Evolutionary conservation across 2,797 vertebrate species (phyloP).

Genomic region (Poecilia picta): DNA sequence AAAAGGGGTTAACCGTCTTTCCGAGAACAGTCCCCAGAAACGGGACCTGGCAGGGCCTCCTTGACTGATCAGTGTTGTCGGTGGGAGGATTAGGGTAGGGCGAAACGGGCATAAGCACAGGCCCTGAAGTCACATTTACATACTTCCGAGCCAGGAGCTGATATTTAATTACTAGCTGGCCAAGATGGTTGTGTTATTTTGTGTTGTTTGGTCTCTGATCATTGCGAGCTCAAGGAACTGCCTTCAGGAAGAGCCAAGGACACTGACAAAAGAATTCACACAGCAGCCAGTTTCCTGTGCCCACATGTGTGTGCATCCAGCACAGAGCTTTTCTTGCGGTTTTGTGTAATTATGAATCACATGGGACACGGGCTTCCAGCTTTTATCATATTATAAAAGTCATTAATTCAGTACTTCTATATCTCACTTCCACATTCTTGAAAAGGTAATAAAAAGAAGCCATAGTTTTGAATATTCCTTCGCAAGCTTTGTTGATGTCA

Average conservation of each 20-base stretch:
- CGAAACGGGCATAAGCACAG: not conserved
- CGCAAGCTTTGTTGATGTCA: constrained; percentile 42
- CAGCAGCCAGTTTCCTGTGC: constrained; percentile 44
- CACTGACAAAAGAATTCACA: constrained; percentile 43
- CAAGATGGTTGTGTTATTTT: constrained; percentile 61
- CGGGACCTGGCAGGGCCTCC: constrained; percentile 47
- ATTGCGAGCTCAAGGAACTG: constrained; percentile 57
- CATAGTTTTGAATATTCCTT: constrained; percentile 37
- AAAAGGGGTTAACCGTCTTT: constrained; percentile 70
- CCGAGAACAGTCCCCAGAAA: constrained; percentile 52
- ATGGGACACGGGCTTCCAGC: constrained; percentile 29
- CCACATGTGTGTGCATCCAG: constrained; percentile 50
- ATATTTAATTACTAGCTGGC: constrained; percentile 75
- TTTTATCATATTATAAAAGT: constrained; percentile 35
- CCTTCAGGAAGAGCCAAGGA: constrained; percentile 59
- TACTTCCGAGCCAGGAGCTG: constrained; percentile 63
- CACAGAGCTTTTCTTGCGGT: constrained; percentile 45
- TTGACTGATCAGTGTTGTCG: constrained; percentile 55
- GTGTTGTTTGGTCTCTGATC: constrained; percentile 61
- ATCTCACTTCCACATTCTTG: constrained; percentile 37
- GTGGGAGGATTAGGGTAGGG: not conserved
- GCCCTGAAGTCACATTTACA: constrained; percentile 52
- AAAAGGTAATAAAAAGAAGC: constrained; percentile 34
- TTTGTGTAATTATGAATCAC: constrained; percentile 68
- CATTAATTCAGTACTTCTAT: constrained; percentile 44